phyloP scores from a whole-genome alignment of 2,113 vertebrate genomes.

The Uria lomvia region DNA sequence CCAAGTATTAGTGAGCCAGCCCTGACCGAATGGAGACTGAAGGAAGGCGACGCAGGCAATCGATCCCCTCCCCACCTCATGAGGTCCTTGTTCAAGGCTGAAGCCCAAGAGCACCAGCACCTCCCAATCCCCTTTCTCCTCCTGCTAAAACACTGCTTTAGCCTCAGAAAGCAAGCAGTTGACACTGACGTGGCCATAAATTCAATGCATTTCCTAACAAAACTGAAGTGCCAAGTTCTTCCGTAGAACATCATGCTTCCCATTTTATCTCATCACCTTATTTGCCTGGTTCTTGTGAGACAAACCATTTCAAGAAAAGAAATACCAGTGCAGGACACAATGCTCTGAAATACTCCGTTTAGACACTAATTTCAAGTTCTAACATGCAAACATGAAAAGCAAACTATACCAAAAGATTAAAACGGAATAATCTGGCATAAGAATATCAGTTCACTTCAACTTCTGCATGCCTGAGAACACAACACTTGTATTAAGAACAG shows the following conservation, averaged over 20 bases:
- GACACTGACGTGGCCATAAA: not conserved
- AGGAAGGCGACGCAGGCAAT: not conserved
- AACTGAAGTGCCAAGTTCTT: not conserved
- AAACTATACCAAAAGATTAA: not conserved
- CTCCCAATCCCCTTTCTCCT: not conserved
- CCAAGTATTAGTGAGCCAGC: not conserved
- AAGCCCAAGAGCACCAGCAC: not conserved
- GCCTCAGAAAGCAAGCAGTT: not conserved
- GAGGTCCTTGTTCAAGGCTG: not conserved
- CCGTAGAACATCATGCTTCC: not conserved
- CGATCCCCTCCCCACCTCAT: not conserved
- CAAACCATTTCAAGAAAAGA: not conserved
- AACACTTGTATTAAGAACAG: not conserved
- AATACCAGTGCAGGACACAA: not conserved
- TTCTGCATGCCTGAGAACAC: not conserved
- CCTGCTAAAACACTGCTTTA: not conserved
- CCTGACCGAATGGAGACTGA: not conserved
- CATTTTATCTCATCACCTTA: not conserved
- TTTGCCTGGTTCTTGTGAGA: not conserved
- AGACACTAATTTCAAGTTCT: not conserved
- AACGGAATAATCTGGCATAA: not conserved
- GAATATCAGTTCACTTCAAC: not conserved
- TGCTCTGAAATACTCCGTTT: not conserved
- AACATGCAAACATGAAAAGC: not conserved
- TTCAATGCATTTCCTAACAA: not conserved